These are phyloP conservation scores for Nephotettix cincticeps DNA, from an alignment of 1,140 invertebrate genomes.

Conservation along the genomic window DNA sequence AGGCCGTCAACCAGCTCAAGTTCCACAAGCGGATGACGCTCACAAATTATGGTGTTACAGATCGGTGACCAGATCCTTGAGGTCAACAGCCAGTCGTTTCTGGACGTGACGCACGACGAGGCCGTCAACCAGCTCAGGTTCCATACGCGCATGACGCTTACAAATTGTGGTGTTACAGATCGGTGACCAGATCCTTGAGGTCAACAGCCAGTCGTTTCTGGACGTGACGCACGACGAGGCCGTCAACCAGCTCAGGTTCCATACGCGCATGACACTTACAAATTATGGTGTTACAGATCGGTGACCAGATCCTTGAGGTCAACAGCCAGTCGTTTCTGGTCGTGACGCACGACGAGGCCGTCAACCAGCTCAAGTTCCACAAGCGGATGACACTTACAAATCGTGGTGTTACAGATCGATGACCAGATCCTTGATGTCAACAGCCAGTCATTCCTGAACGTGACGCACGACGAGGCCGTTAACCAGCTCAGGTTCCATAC, in stretches of 20 bases:
- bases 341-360: constrained; percentile 89
- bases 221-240: constrained; percentile 92
- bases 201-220: constrained; percentile 88
- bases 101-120: constrained; percentile 88
- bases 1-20: constrained; percentile 67
- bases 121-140: constrained; percentile 85
- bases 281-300: not conserved
- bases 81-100: constrained; percentile 75
- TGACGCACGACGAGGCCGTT: constrained; percentile 91
- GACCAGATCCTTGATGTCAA: constrained; percentile 95
- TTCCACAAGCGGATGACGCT: not conserved
- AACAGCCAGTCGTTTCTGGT: constrained; percentile 84
- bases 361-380: constrained; percentile 81
- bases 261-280: not conserved
- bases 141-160: constrained; percentile 58
- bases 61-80: constrained; percentile 28
- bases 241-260: constrained; percentile 54
- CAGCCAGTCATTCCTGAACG: constrained; percentile 84
- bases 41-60: too few species aligned
- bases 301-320: not conserved
- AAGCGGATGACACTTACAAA: constrained; percentile 49
- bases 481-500: constrained; percentile 43
- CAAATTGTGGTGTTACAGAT: constrained; percentile 56
- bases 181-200: constrained; percentile 91
- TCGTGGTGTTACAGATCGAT: constrained; percentile 63